A percentile compares a stretch with the other conserved stretches of the same genome.
These are phyloP conservation scores for Dendrophyllia cribrosa DNA, from an alignment of 64 coral and sea anemone genomes.

Conservation along the genomic window DNA sequence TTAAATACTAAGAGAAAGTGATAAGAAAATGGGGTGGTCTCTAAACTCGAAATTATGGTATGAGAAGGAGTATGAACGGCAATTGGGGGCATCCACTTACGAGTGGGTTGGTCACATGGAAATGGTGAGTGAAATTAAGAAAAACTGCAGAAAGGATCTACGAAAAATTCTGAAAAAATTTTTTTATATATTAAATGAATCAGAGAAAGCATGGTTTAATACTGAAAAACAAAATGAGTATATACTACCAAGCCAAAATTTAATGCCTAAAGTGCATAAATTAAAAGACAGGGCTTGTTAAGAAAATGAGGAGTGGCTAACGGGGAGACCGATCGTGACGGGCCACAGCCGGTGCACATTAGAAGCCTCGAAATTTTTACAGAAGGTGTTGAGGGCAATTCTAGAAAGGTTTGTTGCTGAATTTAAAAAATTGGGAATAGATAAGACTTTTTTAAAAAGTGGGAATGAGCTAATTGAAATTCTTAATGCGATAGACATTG, in stretches of 20 bases:
- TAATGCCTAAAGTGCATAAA: too few relatives aligned
- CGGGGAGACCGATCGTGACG: too few relatives aligned
- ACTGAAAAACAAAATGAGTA: neutral
- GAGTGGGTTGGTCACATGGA: neutral
- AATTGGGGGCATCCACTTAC: neutral
- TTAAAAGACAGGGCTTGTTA: too few relatives aligned
- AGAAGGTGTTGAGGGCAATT: neutral
- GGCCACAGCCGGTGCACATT: neutral
- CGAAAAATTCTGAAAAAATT: constrained; percentile 15
- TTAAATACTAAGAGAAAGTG: neutral
- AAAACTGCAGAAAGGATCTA: too few relatives aligned
- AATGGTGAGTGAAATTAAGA: too few relatives aligned
- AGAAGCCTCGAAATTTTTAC: neutral
- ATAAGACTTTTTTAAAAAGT: neutral
- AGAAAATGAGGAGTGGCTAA: too few relatives aligned
- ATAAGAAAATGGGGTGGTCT: constrained; percentile 29
- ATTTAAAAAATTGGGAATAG: neutral
- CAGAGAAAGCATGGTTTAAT: neutral
- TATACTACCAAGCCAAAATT: constrained; percentile 23
- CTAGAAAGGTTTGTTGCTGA: neutral
- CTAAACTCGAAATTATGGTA: neutral
- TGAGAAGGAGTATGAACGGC: neutral
- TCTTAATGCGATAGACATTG: neutral
- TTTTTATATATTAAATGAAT: neutral
- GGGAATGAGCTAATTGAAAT: neutral